Percentiles rank a stretch among this genome's conserved stretches.
Evolutionary conservation across 2,113 vertebrate species (phyloP).

Genomic region (Anoplopoma fimbria): DNA sequence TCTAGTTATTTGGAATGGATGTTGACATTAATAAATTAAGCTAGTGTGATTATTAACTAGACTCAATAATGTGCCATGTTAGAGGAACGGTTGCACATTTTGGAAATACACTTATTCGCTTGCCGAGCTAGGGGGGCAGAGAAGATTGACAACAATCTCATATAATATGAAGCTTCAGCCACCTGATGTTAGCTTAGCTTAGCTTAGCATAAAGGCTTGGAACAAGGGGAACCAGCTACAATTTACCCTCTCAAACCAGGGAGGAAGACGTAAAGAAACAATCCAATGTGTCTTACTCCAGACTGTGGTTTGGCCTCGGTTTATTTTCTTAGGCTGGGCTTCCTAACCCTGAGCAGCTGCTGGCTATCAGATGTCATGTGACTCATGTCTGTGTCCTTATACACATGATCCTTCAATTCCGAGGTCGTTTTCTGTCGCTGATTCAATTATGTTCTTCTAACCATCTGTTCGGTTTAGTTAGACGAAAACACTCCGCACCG

Average conservation of each 20-base stretch:
- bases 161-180: background rate
- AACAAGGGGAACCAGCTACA: background rate
- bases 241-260: background rate
- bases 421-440: slow-evolving; percentile 53
- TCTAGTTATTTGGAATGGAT: background rate
- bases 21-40: slow-evolving; percentile 3
- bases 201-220: background rate
- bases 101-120: background rate
- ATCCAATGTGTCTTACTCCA: slow-evolving; percentile 1
- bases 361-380: slow-evolving; percentile 56
- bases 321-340: slow-evolving; percentile 45
- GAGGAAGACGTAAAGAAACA: background rate
- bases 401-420: slow-evolving; percentile 37
- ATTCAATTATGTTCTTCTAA: slow-evolving; percentile 56
- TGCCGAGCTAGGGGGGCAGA: background rate
- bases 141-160: background rate
- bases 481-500: background rate
- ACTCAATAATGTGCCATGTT: background rate
- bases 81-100: background rate
- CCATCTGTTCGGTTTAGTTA: slow-evolving; percentile 52
- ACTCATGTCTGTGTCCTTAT: slow-evolving; percentile 33
- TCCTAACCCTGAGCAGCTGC: slow-evolving; percentile 59
- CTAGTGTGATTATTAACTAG: background rate
- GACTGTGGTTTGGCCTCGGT: slow-evolving; percentile 24
- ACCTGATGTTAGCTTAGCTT: background rate